Conservation (phyloP, 2,888 invertebrate species). For the Drosophila meridionalis region DNA sequence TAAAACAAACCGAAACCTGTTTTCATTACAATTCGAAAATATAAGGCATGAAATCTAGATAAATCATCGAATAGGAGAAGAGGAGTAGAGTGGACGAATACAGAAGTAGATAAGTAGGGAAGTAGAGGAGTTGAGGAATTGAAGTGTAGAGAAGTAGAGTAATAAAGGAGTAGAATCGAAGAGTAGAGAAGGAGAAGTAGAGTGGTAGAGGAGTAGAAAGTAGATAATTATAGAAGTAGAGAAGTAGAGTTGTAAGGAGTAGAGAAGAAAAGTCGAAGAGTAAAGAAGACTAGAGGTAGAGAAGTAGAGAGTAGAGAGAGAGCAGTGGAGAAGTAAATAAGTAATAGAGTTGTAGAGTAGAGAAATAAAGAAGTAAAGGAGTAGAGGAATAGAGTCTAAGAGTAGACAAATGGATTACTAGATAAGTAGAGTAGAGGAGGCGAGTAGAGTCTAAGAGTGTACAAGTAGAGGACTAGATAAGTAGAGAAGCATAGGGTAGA, state of each 20-base stretch:
- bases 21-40: background rate
- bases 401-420: no score
- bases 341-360: background rate
- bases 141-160: background rate
- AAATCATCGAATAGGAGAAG: background rate
- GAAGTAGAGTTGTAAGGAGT: background rate
- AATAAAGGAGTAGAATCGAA: background rate
- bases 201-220: background rate
- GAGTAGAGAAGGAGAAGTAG: background rate
- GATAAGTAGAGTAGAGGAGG: no score
- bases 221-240: background rate
- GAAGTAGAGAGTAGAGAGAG: background rate
- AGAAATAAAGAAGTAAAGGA: background rate
- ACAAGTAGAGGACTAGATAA: no score
- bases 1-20: slow-evolving; percentile 21
- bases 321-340: background rate
- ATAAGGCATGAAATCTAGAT: background rate
- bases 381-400: background rate
- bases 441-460: background rate
- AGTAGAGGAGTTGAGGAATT: background rate
- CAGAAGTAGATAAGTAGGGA: background rate
- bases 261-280: background rate
- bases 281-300: background rate
- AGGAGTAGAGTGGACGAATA: background rate
- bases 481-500: no score